These are phyloP conservation scores for Styela clava DNA, from an alignment of 23 tunicate species.

Conservation along the genomic window DNA sequence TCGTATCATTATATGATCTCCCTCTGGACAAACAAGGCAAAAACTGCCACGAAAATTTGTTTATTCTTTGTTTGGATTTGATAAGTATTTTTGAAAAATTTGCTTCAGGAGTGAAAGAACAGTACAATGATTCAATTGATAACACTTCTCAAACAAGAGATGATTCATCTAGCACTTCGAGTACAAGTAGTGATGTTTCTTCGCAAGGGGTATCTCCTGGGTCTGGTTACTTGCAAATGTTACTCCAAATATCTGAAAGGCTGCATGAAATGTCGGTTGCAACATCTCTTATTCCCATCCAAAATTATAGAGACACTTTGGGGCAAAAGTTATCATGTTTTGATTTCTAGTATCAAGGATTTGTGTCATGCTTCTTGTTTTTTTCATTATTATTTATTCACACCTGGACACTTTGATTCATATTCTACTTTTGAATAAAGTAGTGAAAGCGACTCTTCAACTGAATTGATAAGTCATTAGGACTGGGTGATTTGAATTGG, in stretches of 20 bases:
- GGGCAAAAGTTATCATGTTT: background rate
- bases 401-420: no score
- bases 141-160: background rate
- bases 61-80: conserved; percentile 14
- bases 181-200: background rate
- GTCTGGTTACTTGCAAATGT: background rate
- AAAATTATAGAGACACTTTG: background rate
- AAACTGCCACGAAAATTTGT: background rate
- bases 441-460: no score
- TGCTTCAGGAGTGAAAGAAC: background rate
- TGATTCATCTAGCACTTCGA: background rate
- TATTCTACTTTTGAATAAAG: no score
- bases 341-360: background rate
- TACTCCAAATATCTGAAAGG: background rate
- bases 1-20: background rate
- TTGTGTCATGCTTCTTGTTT: no score
- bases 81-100: conserved; percentile 12
- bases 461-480: no score
- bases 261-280: background rate
- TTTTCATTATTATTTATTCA: no score
- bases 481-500: no score
- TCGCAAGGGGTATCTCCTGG: background rate
- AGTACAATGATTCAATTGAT: background rate
- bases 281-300: background rate
- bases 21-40: background rate